Conservation (phyloP, 2,113 vertebrate genomes). For the Peromyscus maniculatus region DNA sequence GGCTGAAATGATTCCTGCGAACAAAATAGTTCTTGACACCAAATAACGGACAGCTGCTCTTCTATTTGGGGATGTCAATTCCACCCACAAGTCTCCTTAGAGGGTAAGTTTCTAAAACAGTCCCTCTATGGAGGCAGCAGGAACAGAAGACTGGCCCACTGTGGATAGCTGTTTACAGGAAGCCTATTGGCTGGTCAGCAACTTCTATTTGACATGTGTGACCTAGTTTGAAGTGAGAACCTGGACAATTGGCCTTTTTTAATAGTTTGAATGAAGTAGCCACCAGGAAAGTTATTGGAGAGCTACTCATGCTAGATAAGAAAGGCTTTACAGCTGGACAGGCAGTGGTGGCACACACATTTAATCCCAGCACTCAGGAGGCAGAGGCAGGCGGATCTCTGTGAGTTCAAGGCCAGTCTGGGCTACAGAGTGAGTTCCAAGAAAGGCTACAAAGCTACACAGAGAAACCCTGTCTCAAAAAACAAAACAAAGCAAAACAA, state of each 20-base stretch:
- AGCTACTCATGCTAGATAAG: neutral
- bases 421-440: too few species aligned
- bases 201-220: neutral
- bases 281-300: neutral
- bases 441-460: too few species aligned
- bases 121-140: neutral
- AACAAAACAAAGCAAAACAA: too few species aligned
- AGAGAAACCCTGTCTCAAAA: too few species aligned
- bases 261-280: neutral
- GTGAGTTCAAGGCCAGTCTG: too few species aligned
- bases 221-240: neutral
- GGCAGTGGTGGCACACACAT: too few species aligned
- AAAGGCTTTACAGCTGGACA: neutral
- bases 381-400: too few species aligned
- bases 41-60: neutral
- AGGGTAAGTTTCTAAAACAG: neutral
- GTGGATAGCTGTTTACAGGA: neutral
- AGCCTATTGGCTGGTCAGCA: neutral
- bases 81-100: neutral
- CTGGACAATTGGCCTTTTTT: neutral
- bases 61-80: neutral
- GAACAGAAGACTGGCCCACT: neutral
- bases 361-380: too few species aligned
- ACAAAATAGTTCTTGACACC: neutral
- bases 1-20: neutral